These are phyloP conservation scores for Syrista parreyssii DNA, from an alignment of 2,888 invertebrate genomes.

Conservation along the genomic window DNA sequence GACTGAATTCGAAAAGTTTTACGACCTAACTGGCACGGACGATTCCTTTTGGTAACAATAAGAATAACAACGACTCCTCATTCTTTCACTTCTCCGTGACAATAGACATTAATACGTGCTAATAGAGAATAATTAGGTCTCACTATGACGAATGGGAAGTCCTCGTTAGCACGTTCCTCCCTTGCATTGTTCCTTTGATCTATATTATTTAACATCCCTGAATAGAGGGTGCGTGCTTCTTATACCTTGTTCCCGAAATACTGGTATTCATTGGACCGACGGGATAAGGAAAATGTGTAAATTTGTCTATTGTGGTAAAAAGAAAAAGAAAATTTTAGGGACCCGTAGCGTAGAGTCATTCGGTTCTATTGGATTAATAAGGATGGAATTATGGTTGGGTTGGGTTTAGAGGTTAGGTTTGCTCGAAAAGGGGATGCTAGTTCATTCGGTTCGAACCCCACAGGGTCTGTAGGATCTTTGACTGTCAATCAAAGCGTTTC, in stretches of 20 bases:
- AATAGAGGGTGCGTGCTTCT: neutral
- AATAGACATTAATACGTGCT: neutral
- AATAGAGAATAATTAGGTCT: neutral
- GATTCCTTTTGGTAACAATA: neutral
- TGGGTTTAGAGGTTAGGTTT: neutral
- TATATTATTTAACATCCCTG: neutral
- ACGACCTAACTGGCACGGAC: neutral
- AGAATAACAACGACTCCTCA: neutral
- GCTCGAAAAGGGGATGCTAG: neutral
- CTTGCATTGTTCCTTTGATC: neutral
- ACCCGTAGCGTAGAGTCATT: neutral
- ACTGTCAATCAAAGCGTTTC: neutral
- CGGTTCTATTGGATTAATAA: neutral
- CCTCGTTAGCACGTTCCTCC: neutral
- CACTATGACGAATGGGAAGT: neutral
- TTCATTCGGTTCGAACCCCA: neutral
- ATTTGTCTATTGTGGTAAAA: neutral
- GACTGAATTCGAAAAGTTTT: neutral
- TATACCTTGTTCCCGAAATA: neutral
- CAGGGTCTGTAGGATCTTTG: neutral
- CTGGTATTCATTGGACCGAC: neutral
- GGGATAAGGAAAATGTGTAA: neutral
- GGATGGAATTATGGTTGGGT: neutral
- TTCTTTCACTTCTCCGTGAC: neutral
- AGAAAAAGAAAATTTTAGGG: neutral